phyloP scores from a whole-genome alignment of 2,797 vertebrate species.

The Cossypha niveicapilla region DNA sequence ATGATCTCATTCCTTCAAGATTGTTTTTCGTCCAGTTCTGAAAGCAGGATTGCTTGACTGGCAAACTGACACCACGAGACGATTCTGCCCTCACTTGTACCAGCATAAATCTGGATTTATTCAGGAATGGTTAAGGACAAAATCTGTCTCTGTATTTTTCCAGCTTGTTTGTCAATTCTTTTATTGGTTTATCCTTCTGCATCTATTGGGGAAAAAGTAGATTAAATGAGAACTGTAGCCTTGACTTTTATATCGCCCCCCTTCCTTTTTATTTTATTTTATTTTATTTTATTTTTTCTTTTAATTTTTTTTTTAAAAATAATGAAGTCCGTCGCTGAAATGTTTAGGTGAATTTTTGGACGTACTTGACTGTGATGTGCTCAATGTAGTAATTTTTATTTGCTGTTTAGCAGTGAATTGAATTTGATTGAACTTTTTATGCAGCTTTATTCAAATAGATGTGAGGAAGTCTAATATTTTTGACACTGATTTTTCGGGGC shows the following conservation, averaged over 20 bases:
- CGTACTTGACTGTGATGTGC: not conserved
- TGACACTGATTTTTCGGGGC: not conserved
- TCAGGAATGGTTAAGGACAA: not conserved
- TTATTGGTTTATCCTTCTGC: not conserved
- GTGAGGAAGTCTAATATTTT: not conserved
- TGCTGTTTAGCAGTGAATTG: not conserved
- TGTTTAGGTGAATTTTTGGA: not conserved
- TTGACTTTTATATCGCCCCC: not conserved
- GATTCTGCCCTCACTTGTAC: not conserved
- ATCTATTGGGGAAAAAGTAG: not conserved
- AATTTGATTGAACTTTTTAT: not conserved
- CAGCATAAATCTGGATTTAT: slow-evolving; percentile 45
- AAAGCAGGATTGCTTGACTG: slow-evolving; percentile 53
- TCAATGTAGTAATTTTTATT: not conserved
- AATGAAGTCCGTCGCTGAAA: not conserved
- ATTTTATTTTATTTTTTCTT: not conserved
- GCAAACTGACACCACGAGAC: slow-evolving; percentile 44
- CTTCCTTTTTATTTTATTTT: not conserved
- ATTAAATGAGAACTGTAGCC: not conserved
- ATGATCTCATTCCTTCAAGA: slow-evolving; percentile 71
- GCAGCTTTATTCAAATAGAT: not conserved
- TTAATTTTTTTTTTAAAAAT: not conserved
- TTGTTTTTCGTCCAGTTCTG: slow-evolving; percentile 62
- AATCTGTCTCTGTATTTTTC: slow-evolving; percentile 14
- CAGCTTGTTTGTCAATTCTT: not conserved